A percentile compares a stretch with the other conserved stretches of the same genome.
Conservation (phyloP, 2,888 invertebrate genomes). For the Subacronicta megacephala region DNA sequence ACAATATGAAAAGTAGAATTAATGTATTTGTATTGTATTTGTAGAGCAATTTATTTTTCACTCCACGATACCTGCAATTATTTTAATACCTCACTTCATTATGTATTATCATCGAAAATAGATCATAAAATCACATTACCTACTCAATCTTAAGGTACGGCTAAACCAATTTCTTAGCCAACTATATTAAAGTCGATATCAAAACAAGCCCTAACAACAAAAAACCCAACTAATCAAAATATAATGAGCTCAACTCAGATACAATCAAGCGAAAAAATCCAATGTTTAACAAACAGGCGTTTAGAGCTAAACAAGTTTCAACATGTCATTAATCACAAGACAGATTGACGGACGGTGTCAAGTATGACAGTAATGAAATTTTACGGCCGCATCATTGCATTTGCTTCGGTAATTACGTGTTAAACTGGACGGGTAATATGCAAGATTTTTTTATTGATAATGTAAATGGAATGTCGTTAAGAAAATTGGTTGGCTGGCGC, state of each 20-base stretch:
- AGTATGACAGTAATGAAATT: slow-evolving; percentile 81
- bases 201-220: slow-evolving; percentile 38
- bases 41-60: too few relatives aligned
- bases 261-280: slow-evolving; percentile 62
- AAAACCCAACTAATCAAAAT: slow-evolving; percentile 43
- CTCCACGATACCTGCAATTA: too few relatives aligned
- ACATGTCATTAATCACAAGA: slow-evolving; percentile 76
- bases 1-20: too few relatives aligned
- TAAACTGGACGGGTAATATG: slow-evolving; percentile 55
- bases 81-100: too few relatives aligned
- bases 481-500: slow-evolving; percentile 32
- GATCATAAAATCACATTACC: slow-evolving; percentile 5
- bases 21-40: too few relatives aligned
- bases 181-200: slow-evolving; percentile 19
- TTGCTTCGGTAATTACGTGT: slow-evolving; percentile 65
- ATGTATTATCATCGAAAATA: too few relatives aligned
- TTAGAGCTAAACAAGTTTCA: slow-evolving; percentile 76
- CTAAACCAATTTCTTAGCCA: not conserved
- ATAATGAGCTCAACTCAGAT: slow-evolving; percentile 54
- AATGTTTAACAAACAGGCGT: slow-evolving; percentile 78
- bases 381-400: slow-evolving; percentile 79
- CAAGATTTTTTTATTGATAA: slow-evolving; percentile 54
- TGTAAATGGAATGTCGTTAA: slow-evolving; percentile 50
- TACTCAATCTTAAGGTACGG: not conserved
- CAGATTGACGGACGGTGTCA: slow-evolving; percentile 78